A percentile compares a stretch with the other conserved stretches of the same genome.
Conservation (phyloP, 2,797 vertebrate species). For the Crenuchus spilurus region DNA sequence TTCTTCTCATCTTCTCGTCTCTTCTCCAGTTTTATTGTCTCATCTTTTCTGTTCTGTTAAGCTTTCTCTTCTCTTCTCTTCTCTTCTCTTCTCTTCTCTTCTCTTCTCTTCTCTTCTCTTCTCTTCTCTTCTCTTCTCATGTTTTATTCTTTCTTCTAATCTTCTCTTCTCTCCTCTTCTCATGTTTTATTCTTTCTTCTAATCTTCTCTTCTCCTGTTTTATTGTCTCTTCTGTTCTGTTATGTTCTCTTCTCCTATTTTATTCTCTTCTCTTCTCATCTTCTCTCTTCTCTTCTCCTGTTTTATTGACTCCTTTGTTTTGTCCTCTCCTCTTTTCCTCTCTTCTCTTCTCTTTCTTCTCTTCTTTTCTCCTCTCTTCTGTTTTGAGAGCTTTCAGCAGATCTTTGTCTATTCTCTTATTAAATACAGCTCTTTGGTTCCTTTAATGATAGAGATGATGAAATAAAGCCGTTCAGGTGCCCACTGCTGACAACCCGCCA, state of each 20-base stretch:
- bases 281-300: background rate
- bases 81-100: background rate
- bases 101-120: background rate
- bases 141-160: background rate
- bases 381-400: constrained; percentile 16
- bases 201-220: background rate
- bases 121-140: background rate
- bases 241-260: background rate
- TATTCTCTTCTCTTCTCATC: background rate
- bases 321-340: constrained; percentile 24
- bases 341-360: background rate
- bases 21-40: background rate
- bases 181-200: background rate
- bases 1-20: background rate
- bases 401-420: constrained; percentile 3
- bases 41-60: background rate
- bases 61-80: background rate
- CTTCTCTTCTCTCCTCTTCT: background rate
- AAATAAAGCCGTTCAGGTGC: constrained; percentile 23
- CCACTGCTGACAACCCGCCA: no score
- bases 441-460: constrained; percentile 35
- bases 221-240: background rate
- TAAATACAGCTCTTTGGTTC: constrained; percentile 36
- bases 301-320: background rate
- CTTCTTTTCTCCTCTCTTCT: background rate